Evolutionary conservation across 1,140 invertebrate species (phyloP).

Genomic region (Ooceraea biroi): DNA sequence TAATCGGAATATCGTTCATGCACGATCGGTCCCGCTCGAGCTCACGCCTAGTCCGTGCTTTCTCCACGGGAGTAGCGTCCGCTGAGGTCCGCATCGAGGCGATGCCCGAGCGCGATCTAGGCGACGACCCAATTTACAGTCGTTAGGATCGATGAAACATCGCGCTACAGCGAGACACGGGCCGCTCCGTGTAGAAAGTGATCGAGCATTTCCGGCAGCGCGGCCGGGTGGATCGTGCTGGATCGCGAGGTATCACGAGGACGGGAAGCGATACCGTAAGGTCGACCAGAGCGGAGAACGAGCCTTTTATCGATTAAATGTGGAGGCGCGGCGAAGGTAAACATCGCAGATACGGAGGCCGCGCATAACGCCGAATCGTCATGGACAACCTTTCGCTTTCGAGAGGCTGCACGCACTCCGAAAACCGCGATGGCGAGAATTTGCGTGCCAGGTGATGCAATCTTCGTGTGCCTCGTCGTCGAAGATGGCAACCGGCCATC

Average conservation of each 20-base stretch:
- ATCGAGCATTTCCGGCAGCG: slow-evolving; percentile 65
- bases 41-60: slow-evolving; percentile 37
- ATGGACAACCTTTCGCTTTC: not conserved
- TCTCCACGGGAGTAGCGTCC: slow-evolving; percentile 16
- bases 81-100: slow-evolving; percentile 8
- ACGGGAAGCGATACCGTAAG: not conserved
- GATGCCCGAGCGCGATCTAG: slow-evolving; percentile 28
- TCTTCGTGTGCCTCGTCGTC: not conserved
- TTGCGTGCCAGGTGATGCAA: slow-evolving; percentile 18
- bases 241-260: not conserved
- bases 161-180: slow-evolving; percentile 51
- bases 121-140: slow-evolving; percentile 68
- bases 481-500: not conserved
- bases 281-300: not conserved
- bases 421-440: not conserved
- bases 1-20: slow-evolving; percentile 13
- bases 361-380: not conserved
- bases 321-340: not conserved
- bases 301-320: not conserved
- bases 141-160: slow-evolving; percentile 59
- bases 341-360: not conserved
- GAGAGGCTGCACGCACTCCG: not conserved
- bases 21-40: slow-evolving; percentile 7
- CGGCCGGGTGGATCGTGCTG: slow-evolving; percentile 14
- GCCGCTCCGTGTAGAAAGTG: slow-evolving; percentile 66